Evolutionary conservation across 2,797 vertebrate genomes (phyloP).

Genomic region (Urocyon cinereoargenteus): DNA sequence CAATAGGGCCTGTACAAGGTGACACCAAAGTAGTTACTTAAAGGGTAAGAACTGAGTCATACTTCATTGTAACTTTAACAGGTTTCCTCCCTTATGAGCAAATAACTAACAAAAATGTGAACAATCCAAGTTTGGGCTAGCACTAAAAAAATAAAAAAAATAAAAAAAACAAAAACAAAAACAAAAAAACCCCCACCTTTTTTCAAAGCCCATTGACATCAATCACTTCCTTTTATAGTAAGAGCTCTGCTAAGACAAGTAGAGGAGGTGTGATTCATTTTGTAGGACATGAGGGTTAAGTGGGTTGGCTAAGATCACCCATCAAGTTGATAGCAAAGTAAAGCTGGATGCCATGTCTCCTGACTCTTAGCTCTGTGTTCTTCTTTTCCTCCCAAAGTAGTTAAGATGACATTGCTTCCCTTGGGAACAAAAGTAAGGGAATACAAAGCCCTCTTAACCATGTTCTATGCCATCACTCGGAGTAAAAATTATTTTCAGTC

Average conservation of each 20-base stretch:
- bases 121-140: not conserved
- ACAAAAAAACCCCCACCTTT: too few relatives aligned
- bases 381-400: not conserved
- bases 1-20: too few relatives aligned
- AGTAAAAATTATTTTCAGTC: not conserved
- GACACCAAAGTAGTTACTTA: not conserved
- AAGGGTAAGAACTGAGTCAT: not conserved
- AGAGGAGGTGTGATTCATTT: not conserved
- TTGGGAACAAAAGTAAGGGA: conserved; percentile 14
- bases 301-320: not conserved
- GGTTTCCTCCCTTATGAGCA: not conserved
- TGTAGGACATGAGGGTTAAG: not conserved
- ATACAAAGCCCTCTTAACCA: not conserved
- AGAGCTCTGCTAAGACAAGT: not conserved
- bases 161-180: too few relatives aligned
- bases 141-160: not conserved
- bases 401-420: not conserved
- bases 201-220: not conserved
- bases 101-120: conserved; percentile 50
- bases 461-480: not conserved
- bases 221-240: not conserved
- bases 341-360: not conserved
- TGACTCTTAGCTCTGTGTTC: not conserved
- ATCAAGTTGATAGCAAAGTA: not conserved
- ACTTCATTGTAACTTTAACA: not conserved